Evolutionary conservation across 64 coral and sea anemone genomes (phyloP).

Genomic region (Porites australiensis): DNA sequence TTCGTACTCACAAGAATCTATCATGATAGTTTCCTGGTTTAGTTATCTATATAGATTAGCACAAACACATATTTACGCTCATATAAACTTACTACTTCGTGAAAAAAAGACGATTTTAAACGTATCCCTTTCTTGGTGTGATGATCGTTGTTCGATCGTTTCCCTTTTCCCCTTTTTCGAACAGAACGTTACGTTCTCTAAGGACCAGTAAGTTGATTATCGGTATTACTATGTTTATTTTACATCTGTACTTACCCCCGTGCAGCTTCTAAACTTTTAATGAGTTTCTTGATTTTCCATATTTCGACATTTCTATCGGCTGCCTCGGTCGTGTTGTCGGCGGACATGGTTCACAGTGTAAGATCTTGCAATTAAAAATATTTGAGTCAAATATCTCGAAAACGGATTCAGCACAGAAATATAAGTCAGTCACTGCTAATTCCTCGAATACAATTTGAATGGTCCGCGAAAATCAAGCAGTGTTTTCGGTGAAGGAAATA

Average conservation of each 20-base stretch:
- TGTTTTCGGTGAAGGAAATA: neutral
- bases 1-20: too few relatives aligned
- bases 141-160: too few relatives aligned
- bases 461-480: neutral
- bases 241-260: conserved; percentile 77
- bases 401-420: neutral
- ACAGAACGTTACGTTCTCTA: neutral
- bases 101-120: too few relatives aligned
- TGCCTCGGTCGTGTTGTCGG: conserved; percentile 82
- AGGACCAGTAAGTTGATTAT: neutral
- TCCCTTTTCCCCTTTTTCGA: too few relatives aligned
- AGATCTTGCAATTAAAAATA: neutral
- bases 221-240: neutral
- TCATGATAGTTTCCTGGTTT: too few relatives aligned
- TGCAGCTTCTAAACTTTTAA: conserved; percentile 98
- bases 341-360: conserved; percentile 3
- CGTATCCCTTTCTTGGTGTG: too few relatives aligned
- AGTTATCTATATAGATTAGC: too few relatives aligned
- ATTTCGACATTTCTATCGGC: conserved; percentile 99
- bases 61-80: too few relatives aligned
- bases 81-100: too few relatives aligned
- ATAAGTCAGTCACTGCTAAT: neutral
- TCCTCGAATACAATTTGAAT: neutral
- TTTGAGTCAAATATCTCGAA: neutral
- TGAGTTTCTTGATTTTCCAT: conserved; percentile 99